These are phyloP conservation scores for Cyrtorhinus lividipennis DNA, from an alignment of 1,140 invertebrate genomes.

Conservation along the genomic window DNA sequence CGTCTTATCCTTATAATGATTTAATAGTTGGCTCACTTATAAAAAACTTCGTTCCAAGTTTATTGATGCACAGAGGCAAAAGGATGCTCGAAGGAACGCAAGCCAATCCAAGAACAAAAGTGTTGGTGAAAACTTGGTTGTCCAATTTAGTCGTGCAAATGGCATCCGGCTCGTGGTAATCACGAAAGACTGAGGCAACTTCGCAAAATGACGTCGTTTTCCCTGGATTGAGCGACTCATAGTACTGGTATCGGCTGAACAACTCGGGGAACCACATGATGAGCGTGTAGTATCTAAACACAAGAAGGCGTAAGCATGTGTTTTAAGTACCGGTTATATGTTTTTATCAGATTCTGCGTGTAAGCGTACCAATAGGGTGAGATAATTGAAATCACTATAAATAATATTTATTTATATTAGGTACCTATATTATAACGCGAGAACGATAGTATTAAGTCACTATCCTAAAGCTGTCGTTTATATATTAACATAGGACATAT, in stretches of 20 bases:
- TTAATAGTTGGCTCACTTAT: slow-evolving; percentile 49
- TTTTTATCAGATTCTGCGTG: too few species aligned
- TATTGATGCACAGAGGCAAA: slow-evolving; percentile 53
- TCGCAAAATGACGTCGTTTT: slow-evolving; percentile 51
- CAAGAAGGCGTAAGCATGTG: slow-evolving; percentile 9
- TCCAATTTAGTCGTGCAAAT: slow-evolving; percentile 41
- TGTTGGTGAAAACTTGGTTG: slow-evolving; percentile 50
- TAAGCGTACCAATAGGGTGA: too few species aligned
- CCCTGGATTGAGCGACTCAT: slow-evolving; percentile 43
- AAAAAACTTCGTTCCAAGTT: slow-evolving; percentile 56
- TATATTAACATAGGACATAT: too few species aligned
- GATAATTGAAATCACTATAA: too few species aligned
- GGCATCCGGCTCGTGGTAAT: slow-evolving; percentile 30
- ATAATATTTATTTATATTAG: too few species aligned
- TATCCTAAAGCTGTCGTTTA: too few species aligned
- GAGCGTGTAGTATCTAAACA: slow-evolving; percentile 56
- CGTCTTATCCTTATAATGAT: too few species aligned
- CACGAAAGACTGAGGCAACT: slow-evolving; percentile 38
- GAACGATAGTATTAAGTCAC: too few species aligned
- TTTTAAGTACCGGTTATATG: neutral
- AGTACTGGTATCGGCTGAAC: slow-evolving; percentile 57
- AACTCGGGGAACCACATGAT: slow-evolving; percentile 75
- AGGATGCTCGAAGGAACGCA: slow-evolving; percentile 58
- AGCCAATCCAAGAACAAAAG: slow-evolving; percentile 52
- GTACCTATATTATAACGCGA: too few species aligned